phyloP scores from a whole-genome alignment of 2,797 vertebrate genomes.

The Leucoraja ocellata region DNA sequence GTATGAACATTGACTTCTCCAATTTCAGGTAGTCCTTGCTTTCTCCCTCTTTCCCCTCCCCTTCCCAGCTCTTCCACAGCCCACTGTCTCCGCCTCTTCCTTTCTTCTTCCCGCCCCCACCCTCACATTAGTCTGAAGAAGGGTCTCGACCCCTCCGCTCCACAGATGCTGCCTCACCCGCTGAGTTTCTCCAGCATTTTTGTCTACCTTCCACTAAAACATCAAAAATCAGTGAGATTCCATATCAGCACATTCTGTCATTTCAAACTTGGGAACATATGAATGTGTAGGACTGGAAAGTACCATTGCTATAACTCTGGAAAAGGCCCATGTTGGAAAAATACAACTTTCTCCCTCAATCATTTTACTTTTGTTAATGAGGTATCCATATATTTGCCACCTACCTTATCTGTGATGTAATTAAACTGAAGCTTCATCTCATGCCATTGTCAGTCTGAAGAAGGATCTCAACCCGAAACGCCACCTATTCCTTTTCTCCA shows the following conservation, averaged over 20 bases:
- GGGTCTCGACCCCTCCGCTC: too few relatives aligned
- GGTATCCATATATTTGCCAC: background rate
- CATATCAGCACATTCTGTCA: background rate
- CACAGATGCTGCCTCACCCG: too few relatives aligned
- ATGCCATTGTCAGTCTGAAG: background rate
- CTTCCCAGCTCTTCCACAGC: too few relatives aligned
- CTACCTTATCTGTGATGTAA: background rate
- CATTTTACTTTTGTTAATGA: background rate
- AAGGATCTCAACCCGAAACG: too few relatives aligned
- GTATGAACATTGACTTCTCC: too few relatives aligned
- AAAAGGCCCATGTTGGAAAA: background rate
- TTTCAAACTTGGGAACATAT: background rate
- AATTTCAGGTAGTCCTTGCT: too few relatives aligned
- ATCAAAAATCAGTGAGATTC: constrained; percentile 10
- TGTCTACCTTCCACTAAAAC: background rate
- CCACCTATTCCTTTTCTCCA: background rate
- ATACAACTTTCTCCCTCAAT: background rate
- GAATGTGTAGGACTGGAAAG: background rate
- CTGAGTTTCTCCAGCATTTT: too few relatives aligned
- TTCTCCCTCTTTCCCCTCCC: too few relatives aligned
- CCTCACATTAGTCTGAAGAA: too few relatives aligned
- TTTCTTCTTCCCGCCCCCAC: too few relatives aligned
- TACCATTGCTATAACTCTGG: background rate
- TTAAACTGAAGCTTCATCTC: background rate
- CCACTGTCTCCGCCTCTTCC: too few relatives aligned